A percentile compares a stretch with the other conserved stretches of the same genome.
Evolutionary conservation across 2,113 vertebrate genomes (phyloP).

Genomic region (Sphaerodactylus townsendi): DNA sequence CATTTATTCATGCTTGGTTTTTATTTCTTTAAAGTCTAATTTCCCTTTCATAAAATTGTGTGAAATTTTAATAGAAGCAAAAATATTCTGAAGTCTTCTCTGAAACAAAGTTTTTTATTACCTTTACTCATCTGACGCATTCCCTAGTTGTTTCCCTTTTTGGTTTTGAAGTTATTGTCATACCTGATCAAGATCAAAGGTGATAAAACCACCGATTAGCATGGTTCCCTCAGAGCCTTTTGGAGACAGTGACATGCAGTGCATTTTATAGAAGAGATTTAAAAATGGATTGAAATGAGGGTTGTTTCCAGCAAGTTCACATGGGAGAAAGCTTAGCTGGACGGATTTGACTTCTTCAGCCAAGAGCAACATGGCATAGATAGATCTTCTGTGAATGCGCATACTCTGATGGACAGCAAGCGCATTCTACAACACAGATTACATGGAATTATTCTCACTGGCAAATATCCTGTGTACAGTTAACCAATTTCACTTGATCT

Average conservation of each 20-base stretch:
- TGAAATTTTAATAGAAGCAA: conserved; percentile 10
- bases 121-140: not conserved
- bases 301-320: not conserved
- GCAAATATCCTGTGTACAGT: not conserved
- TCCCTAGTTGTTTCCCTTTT: conserved; percentile 32
- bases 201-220: conserved; percentile 17
- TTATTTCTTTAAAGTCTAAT: conserved; percentile 32
- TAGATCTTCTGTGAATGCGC: not conserved
- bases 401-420: too few relatives aligned
- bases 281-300: conserved; percentile 14
- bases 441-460: not conserved
- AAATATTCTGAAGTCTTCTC: conserved; percentile 4
- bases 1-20: conserved; percentile 35
- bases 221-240: not conserved
- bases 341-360: not conserved
- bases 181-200: conserved; percentile 29
- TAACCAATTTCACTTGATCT: not conserved
- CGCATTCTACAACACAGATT: not conserved
- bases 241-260: conserved; percentile 17
- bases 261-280: not conserved
- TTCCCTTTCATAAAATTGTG: conserved; percentile 26
- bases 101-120: conserved; percentile 23
- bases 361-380: not conserved
- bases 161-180: conserved; percentile 40
- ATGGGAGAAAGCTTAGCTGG: not conserved